These are phyloP conservation scores for Artemia sinica DNA, from an alignment of 2,888 invertebrate genomes.

Conservation along the genomic window DNA sequence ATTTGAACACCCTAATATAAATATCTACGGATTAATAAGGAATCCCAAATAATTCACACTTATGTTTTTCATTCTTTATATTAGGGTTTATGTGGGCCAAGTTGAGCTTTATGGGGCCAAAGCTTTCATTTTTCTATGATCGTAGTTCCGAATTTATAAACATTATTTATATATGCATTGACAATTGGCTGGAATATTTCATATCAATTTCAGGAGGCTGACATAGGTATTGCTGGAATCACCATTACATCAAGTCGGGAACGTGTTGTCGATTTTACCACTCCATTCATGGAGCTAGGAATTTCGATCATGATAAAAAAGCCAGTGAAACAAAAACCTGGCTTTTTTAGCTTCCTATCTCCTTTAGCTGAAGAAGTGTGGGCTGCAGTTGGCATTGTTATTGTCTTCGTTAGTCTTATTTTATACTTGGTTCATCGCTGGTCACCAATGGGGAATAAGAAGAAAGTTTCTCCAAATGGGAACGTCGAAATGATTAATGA, in stretches of 20 bases:
- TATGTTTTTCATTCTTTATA: no score
- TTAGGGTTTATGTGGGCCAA: no score
- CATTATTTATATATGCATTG: no score
- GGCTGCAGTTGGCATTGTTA: constrained; percentile 39
- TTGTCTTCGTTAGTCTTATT: constrained; percentile 38
- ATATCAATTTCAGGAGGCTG: constrained; percentile 34
- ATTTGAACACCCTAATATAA: no score
- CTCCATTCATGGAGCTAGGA: constrained; percentile 40
- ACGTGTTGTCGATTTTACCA: constrained; percentile 40
- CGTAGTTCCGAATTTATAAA: no score
- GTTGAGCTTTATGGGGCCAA: no score
- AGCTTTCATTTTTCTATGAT: no score
- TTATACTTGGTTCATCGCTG: constrained; percentile 39
- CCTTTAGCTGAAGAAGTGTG: constrained; percentile 39
- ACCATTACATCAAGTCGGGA: constrained; percentile 41
- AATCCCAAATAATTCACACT: no score
- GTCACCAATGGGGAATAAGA: constrained; percentile 39
- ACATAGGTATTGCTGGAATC: constrained; percentile 40
- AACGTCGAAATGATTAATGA: constrained; percentile 29
- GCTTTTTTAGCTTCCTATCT: constrained; percentile 41
- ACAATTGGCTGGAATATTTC: no score
- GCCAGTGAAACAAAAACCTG: constrained; percentile 36
- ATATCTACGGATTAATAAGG: no score
- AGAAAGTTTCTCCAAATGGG: constrained; percentile 28
- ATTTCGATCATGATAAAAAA: constrained; percentile 43